These are phyloP conservation scores for Patiria miniata DNA, from an alignment of 35 echinoderm and acorn worm genomes.

Conservation along the genomic window DNA sequence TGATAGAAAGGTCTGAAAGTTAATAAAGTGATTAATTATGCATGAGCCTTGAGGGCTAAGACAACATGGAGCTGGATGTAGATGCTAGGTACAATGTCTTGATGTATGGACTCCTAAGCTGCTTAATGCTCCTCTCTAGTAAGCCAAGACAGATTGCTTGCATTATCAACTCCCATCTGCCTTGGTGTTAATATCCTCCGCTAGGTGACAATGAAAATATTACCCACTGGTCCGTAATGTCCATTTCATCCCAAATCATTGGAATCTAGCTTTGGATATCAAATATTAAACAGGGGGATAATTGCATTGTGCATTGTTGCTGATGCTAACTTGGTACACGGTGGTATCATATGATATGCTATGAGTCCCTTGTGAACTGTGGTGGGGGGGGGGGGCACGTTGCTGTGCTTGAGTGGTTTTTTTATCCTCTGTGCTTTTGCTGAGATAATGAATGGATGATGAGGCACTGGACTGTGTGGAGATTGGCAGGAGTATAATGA, in stretches of 20 bases:
- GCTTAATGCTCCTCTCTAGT: not conserved
- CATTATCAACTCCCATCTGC: not conserved
- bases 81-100: too few relatives aligned
- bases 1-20: too few relatives aligned
- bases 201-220: conserved; percentile 22
- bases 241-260: conserved; percentile 22
- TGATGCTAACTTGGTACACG: not conserved
- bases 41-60: too few relatives aligned
- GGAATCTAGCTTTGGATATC: not conserved
- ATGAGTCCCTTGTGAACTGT: not conserved
- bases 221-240: conserved; percentile 17
- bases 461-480: not conserved
- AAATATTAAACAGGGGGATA: conserved; percentile 16
- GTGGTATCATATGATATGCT: not conserved
- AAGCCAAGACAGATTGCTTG: not conserved
- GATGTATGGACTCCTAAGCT: too few relatives aligned
- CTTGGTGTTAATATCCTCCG: not conserved
- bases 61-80: too few relatives aligned
- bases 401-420: not conserved
- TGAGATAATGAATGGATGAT: not conserved
- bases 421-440: not conserved
- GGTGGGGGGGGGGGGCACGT: too few relatives aligned
- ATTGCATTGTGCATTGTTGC: conserved; percentile 25
- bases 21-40: too few relatives aligned
- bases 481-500: too few relatives aligned